phyloP scores from a whole-genome alignment of 2,888 invertebrate genomes.

The Andrena chrysosceles region DNA sequence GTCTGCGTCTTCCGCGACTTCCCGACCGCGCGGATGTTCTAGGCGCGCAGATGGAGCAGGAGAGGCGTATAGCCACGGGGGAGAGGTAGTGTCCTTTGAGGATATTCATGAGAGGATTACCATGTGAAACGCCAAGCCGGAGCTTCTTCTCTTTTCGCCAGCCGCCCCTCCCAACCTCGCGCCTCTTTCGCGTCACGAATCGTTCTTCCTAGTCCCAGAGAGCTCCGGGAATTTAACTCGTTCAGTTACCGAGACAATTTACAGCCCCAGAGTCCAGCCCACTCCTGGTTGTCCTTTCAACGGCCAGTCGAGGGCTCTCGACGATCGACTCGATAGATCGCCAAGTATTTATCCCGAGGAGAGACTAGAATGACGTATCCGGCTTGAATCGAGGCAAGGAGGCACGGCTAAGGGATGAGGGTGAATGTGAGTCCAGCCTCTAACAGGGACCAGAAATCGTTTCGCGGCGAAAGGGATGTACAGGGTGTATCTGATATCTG shows the following conservation, averaged over 20 bases:
- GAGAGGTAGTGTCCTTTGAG: constrained; percentile 73
- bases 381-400: background rate
- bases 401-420: no score
- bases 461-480: no score
- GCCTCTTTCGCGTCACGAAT: constrained; percentile 41
- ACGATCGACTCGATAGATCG: constrained; percentile 62
- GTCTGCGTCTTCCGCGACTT: constrained; percentile 47
- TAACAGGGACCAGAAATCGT: no score
- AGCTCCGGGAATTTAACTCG: constrained; percentile 71
- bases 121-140: constrained; percentile 80
- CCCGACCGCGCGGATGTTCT: constrained; percentile 26
- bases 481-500: no score
- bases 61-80: background rate
- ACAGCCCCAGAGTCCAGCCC: constrained; percentile 52
- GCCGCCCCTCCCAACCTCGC: constrained; percentile 41
- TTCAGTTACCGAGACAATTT: constrained; percentile 72
- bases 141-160: constrained; percentile 70
- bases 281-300: constrained; percentile 43
- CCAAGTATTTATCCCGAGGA: constrained; percentile 49
- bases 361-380: constrained; percentile 23
- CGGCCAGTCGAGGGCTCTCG: constrained; percentile 37
- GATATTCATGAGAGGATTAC: constrained; percentile 83
- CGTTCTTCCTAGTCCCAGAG: constrained; percentile 43
- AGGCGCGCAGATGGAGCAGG: constrained; percentile 1
- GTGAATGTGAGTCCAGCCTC: no score